Evolutionary conservation across 2,797 vertebrate species (phyloP), one percentile per base, ranked within the genome.

Genomic region (Astyanax mexicanus): DNA sequence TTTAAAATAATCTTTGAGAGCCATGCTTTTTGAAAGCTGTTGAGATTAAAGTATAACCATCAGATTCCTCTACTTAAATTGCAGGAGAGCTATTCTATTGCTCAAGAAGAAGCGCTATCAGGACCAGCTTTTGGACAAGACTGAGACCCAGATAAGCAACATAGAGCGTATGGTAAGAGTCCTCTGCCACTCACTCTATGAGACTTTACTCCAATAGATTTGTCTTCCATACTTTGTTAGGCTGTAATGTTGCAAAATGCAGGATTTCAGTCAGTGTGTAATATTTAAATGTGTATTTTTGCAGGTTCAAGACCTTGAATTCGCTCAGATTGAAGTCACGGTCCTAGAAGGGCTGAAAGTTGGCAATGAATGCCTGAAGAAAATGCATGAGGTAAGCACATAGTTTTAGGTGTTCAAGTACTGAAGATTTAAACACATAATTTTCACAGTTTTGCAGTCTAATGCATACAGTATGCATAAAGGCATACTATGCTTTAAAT

Each of bases 281-380:
- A 58, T n/a, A n/a, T n/a, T n/a, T n/a, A 17, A 8, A 35, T 35
- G n/a, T 42, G 25, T 2, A 10, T 75, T 19, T 87, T 66, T 60
- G 79, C 86, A 94, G 92, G 90, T 94, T 79, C 91, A 94, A 84
- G 90, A 96, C 55, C 96, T 98, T 19, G 97, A 98, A 78, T 98
- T 97, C 91, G 91, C 94, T 69, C 97, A 98, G 91, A 98, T 98
- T 10, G 97, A 99, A 83, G 92, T 96, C 93, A 95, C 96, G 89
- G 96, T 99, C 73, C 89, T 97, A 0, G 97, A 98, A 78, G 96
- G 96, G 0, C 92, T 98, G 52, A 96, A 96, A 84, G 83, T 96
- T n/a, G 97, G 97, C 76, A 98, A 97, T 0, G 95, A 98, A 8
- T 98, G 97, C 86, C 92, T 98, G 85, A 95, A 95, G 89, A 97